Conservation (phyloP, 92 coral and sea anemone species). For the Anthopleura xanthogrammica region DNA sequence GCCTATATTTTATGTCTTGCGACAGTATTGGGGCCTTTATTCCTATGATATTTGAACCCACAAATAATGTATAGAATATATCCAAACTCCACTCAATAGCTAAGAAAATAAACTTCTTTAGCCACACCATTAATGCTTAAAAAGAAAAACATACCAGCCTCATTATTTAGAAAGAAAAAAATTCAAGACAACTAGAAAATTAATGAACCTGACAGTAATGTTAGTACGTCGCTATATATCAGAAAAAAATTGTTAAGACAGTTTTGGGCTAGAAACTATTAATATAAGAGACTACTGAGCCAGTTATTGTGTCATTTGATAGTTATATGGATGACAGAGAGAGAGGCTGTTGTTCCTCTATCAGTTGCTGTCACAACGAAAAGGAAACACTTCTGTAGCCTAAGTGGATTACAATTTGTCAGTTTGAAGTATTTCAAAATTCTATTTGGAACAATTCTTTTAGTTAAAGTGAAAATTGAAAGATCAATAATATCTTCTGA, state of each 20-base stretch:
- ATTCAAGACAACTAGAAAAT: not conserved
- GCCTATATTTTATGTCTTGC: not conserved
- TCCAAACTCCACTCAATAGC: not conserved
- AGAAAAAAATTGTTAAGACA: not conserved
- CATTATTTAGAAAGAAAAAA: not conserved
- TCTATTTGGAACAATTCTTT: not conserved
- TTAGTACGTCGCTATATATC: not conserved
- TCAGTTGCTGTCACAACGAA: constrained; percentile 9
- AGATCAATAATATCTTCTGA: not conserved
- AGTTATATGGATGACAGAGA: not conserved
- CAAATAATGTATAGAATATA: not conserved
- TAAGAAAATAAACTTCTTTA: not conserved
- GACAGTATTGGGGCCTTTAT: not conserved
- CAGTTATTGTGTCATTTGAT: not conserved
- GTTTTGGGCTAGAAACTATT: not conserved
- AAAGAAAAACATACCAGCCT: not conserved
- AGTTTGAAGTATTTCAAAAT: constrained; percentile 7
- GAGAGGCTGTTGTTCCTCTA: constrained; percentile 1
- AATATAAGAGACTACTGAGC: not conserved
- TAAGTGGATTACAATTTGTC: constrained; percentile 24
- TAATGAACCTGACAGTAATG: not conserved
- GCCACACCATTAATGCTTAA: not conserved
- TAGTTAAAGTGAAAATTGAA: not conserved
- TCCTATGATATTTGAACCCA: not conserved
- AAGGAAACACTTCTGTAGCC: constrained; percentile 15